Conservation (phyloP, 1,140 invertebrate genomes). For the Halictus rubicundus region DNA sequence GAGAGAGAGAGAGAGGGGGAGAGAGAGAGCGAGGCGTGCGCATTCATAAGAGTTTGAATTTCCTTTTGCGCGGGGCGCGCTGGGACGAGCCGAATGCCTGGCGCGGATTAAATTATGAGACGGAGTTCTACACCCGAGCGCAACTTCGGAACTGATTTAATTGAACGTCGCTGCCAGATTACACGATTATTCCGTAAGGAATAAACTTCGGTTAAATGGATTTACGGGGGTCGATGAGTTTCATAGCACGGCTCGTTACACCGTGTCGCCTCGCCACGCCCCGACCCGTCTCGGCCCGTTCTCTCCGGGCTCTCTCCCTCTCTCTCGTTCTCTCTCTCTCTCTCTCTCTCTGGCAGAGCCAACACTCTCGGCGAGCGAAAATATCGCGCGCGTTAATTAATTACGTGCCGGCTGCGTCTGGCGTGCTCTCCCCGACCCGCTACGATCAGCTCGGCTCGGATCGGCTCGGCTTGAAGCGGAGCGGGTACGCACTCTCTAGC, state of each 20-base stretch:
- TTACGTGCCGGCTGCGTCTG: conserved; percentile 18
- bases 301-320: too few species aligned
- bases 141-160: conserved; percentile 39
- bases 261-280: background rate
- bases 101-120: conserved; percentile 41
- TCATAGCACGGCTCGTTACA: background rate
- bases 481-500: background rate
- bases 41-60: conserved; percentile 7
- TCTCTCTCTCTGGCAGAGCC: too few species aligned
- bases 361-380: background rate
- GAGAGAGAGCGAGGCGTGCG: too few species aligned
- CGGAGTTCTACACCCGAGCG: conserved; percentile 1
- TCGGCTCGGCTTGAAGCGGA: too few species aligned
- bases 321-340: too few species aligned
- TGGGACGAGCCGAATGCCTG: background rate
- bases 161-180: conserved; percentile 37
- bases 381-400: conserved; percentile 41
- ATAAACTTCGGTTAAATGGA: conserved; percentile 31
- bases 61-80: background rate
- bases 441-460: too few species aligned
- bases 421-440: background rate
- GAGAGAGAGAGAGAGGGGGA: too few species aligned
- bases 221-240: conserved; percentile 12
- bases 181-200: conserved; percentile 45
- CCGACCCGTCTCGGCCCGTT: background rate